Evolutionary conservation across 1,140 invertebrate species (phyloP), one percentile per base, ranked within the genome.

Genomic region (Euwallacea similis): DNA sequence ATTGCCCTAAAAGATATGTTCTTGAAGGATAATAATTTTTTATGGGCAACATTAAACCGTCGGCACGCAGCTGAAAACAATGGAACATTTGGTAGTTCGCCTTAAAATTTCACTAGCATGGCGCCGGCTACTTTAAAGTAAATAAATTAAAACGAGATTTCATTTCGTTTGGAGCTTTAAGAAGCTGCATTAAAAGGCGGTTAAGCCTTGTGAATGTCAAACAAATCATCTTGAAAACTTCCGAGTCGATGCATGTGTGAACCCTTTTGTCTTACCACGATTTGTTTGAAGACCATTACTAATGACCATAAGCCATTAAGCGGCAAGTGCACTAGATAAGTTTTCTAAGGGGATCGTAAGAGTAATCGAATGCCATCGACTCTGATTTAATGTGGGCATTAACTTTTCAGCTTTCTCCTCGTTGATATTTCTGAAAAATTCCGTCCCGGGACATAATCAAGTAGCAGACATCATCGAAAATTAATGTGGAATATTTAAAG

Each of bases 21-120:
- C 21, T 33, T 33, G 21, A 4, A 33, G 21, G 21, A 6, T 50
- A 50, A 50, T 50, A 50, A 11, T 50, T 50, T 50, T 50, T 50
- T 50, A 50, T 50, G 46, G 46, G 46, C 46, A 50, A 50, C 46
- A 50, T 50, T 50, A 50, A 50, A 50, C 9, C 13, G 46, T 50
- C 46, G 46, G 46, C 46, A 33, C 13, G 13, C 46, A 10, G 46
- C 9, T 2, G 13, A 50, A 50, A 2, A 13, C 9, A 13, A 13
- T 13, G 46, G 9, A 50, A 50, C 46, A 50, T 50, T 50, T 50
- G 46, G 46, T 13, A 11, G 46, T 50, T 50, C 13, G 46, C 46
- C 46, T 50, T 50, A 50, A 50, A 50, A 50, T 50, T 50, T 50
- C 46, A 50, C 46, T 50, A 50, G 46, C 13, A 13, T 50, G 46